phyloP scores from a whole-genome alignment of 2,797 vertebrate species.

The Hozukius guyotensis region DNA sequence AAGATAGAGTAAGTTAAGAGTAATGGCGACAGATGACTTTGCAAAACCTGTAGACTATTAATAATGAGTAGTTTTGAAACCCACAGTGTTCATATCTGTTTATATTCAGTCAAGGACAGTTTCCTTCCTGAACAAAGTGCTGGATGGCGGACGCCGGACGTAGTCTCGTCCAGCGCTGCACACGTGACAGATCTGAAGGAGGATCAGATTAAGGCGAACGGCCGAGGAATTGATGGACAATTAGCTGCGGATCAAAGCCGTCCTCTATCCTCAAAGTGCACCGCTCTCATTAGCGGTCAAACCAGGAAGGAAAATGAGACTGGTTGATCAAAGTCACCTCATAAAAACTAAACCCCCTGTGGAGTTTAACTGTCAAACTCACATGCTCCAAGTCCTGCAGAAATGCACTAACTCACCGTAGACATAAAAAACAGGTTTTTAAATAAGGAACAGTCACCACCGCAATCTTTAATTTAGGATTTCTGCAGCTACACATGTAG shows the following conservation, averaged over 20 bases:
- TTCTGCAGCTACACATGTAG: neutral
- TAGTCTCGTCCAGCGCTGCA: neutral
- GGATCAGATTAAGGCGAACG: neutral
- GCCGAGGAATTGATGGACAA: conserved; percentile 8
- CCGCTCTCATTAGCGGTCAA: conserved; percentile 33
- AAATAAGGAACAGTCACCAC: neutral
- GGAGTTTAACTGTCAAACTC: neutral
- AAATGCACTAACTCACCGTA: neutral
- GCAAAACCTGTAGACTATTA: neutral
- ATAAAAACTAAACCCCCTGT: neutral
- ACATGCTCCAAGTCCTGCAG: neutral
- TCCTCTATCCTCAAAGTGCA: conserved; percentile 4
- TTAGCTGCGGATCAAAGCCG: conserved; percentile 45
- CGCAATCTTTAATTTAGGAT: neutral
- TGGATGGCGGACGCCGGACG: neutral
- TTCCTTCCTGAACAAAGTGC: neutral
- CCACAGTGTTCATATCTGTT: neutral
- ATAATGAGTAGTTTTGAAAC: neutral
- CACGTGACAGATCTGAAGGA: conserved; percentile 7
- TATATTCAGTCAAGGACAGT: too few species aligned
- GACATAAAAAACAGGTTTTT: neutral
- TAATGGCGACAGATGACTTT: neutral
- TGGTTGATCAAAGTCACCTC: conserved; percentile 49
- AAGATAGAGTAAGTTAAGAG: neutral
- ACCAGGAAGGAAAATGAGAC: conserved; percentile 18